Evolutionary conservation across 2,888 invertebrate genomes (phyloP).

Genomic region (Phorcus lineatus): DNA sequence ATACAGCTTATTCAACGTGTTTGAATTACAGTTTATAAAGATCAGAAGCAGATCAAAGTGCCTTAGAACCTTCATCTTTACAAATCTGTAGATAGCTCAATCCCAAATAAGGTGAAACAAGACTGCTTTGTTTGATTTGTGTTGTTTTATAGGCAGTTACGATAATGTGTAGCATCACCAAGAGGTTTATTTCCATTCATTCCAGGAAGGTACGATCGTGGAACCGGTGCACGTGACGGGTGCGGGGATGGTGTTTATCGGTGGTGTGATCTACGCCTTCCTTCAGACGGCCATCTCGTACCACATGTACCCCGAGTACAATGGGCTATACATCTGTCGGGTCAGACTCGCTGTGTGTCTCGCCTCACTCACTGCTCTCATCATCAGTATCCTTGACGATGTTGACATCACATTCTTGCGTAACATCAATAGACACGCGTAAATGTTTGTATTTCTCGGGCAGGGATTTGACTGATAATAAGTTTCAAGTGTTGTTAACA

Average conservation of each 20-base stretch:
- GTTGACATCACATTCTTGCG: neutral
- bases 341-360: constrained; percentile 55
- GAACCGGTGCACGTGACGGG: constrained; percentile 83
- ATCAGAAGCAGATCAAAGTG: no score
- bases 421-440: neutral
- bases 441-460: neutral
- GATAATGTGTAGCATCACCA: no score
- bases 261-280: constrained; percentile 88
- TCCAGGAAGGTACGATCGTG: constrained; percentile 81
- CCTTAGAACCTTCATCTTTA: no score
- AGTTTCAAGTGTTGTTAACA: no score
- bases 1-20: no score
- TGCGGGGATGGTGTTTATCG: constrained; percentile 84
- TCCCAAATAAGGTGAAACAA: no score
- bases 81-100: no score
- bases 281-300: constrained; percentile 81
- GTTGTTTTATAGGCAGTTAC: no score
- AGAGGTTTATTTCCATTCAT: neutral
- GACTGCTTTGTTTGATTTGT: no score
- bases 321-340: constrained; percentile 59
- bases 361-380: constrained; percentile 47
- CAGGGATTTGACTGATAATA: no score
- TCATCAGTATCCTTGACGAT: constrained; percentile 61
- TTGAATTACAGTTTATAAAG: no score
- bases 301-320: constrained; percentile 78